Conservation (phyloP, 2,797 vertebrate genomes). For the Pantherophis alleghaniensis region DNA sequence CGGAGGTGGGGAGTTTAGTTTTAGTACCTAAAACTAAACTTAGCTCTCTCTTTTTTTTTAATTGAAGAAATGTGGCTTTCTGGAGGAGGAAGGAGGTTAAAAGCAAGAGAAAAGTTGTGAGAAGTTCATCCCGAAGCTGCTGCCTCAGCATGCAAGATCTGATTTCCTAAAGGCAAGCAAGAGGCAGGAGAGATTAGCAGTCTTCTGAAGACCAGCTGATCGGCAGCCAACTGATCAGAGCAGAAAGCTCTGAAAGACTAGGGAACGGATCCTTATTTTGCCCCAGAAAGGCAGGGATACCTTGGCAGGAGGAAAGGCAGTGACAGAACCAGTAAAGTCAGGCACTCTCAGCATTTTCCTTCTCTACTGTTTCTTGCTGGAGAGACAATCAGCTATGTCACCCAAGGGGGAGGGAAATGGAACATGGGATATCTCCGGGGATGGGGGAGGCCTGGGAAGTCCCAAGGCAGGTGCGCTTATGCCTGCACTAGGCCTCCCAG, state of each 20-base stretch:
- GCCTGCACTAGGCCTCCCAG: not conserved
- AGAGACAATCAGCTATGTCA: not conserved
- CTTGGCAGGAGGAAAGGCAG: not conserved
- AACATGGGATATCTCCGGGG: not conserved
- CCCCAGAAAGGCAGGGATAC: not conserved
- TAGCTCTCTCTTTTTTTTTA: not conserved
- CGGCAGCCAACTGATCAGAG: not conserved
- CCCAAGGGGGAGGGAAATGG: not conserved
- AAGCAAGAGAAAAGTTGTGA: not conserved
- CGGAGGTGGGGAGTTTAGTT: not conserved
- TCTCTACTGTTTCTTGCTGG: not conserved
- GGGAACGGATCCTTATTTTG: not conserved
- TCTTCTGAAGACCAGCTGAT: not conserved
- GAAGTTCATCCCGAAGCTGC: not conserved
- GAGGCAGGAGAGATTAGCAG: not conserved
- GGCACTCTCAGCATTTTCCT: not conserved
- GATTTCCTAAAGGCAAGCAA: not conserved
- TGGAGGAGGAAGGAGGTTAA: not conserved
- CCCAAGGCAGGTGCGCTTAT: not conserved
- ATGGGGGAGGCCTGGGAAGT: not conserved
- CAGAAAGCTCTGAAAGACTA: not conserved
- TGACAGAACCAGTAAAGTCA: not conserved
- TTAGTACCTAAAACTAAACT: not conserved
- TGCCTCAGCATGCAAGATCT: not conserved
- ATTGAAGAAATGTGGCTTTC: not conserved